Evolutionary conservation across 2,113 vertebrate species (phyloP).

Genomic region (Hemiscyllium ocellatum): DNA sequence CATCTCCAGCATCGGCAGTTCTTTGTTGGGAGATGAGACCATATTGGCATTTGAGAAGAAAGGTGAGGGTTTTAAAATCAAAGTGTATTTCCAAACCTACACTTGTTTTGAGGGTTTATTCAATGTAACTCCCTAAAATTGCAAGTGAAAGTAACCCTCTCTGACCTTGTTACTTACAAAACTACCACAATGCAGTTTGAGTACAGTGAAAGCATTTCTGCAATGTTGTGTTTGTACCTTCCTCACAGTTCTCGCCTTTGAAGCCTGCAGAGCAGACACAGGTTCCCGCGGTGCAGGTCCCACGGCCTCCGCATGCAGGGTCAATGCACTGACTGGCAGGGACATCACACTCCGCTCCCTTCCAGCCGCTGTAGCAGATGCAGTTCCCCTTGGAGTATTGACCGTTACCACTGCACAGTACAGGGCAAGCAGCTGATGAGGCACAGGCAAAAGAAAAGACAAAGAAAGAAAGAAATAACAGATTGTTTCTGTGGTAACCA

Average conservation of each 20-base stretch:
- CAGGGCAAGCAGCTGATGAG: slow-evolving; percentile 77
- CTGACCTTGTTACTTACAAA: not conserved
- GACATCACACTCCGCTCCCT: slow-evolving; percentile 88
- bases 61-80: not conserved
- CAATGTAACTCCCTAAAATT: not conserved
- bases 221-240: slow-evolving; percentile 60
- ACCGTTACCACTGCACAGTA: slow-evolving; percentile 93
- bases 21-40: not conserved
- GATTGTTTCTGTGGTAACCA: not conserved
- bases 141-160: not conserved
- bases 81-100: not conserved
- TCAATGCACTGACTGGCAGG: slow-evolving; percentile 88
- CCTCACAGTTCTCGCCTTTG: slow-evolving; percentile 85
- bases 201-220: not conserved
- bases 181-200: not conserved
- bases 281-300: slow-evolving; percentile 86
- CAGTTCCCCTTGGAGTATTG: slow-evolving; percentile 95
- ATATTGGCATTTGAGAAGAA: not conserved
- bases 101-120: not conserved
- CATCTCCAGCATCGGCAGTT: too few species aligned
- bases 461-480: not conserved
- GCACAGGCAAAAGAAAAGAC: not conserved
- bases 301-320: slow-evolving; percentile 85
- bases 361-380: slow-evolving; percentile 96
- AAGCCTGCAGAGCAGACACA: slow-evolving; percentile 87